These are phyloP conservation scores for Ips typographus DNA, from an alignment of 1,140 invertebrate genomes.

Conservation along the genomic window DNA sequence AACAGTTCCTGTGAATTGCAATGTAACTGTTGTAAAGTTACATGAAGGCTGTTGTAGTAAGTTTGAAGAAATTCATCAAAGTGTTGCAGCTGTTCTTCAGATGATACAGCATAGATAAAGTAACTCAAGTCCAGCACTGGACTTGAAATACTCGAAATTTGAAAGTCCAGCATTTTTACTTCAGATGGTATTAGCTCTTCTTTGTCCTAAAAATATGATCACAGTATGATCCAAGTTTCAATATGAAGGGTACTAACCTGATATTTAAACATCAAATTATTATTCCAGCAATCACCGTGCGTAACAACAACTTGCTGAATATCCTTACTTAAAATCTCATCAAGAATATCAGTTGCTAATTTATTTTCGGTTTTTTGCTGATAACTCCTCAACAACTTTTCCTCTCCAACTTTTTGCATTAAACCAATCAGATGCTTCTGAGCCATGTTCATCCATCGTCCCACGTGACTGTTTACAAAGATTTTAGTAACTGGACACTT, in stretches of 20 bases:
- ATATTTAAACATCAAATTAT: constrained; percentile 58
- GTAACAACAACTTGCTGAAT: constrained; percentile 53
- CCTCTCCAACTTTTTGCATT: constrained; percentile 27
- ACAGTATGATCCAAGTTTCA: background rate
- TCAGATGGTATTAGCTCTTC: constrained; percentile 14
- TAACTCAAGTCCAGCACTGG: constrained; percentile 61
- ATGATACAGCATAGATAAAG: constrained; percentile 59
- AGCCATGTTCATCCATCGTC: constrained; percentile 13
- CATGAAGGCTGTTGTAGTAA: constrained; percentile 56
- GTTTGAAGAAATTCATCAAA: constrained; percentile 55
- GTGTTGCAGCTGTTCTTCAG: constrained; percentile 52
- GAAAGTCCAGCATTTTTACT: constrained; percentile 56
- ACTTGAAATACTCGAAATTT: constrained; percentile 57
- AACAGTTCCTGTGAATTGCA: constrained; percentile 53
- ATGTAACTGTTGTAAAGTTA: constrained; percentile 50
- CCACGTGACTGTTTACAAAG: constrained; percentile 13
- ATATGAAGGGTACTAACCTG: constrained; percentile 34
- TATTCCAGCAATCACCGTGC: constrained; percentile 41
- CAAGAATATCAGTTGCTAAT: constrained; percentile 34
- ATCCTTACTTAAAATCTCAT: constrained; percentile 56
- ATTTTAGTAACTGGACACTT: constrained; percentile 28
- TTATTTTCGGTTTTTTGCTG: constrained; percentile 24
- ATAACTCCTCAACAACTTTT: constrained; percentile 19
- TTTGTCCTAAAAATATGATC: background rate
- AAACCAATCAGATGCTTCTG: constrained; percentile 18